phyloP scores from a whole-genome alignment of 2,888 invertebrate species.

The Agrotis clavis region DNA sequence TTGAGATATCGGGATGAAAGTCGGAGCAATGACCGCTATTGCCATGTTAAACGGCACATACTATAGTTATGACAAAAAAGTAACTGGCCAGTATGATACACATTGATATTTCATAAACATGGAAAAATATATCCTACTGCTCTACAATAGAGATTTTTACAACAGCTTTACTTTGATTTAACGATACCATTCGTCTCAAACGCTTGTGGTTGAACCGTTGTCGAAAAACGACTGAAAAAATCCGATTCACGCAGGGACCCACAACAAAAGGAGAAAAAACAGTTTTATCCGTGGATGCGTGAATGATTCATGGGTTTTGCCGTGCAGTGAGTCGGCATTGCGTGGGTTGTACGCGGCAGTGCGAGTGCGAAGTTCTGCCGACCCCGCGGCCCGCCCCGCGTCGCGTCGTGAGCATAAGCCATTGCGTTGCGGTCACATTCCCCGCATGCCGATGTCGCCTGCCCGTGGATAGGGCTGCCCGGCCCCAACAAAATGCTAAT shows the following conservation, averaged over 20 bases:
- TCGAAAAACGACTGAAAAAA: conserved; percentile 56
- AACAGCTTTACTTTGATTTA: conserved; percentile 30
- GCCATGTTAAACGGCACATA: too few species aligned
- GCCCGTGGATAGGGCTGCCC: conserved; percentile 52
- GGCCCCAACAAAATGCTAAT: conserved; percentile 43
- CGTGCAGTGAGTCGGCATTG: conserved; percentile 72
- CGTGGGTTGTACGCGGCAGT: conserved; percentile 64
- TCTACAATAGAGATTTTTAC: conserved; percentile 15
- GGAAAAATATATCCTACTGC: conserved; percentile 10
- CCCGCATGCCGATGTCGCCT: conserved; percentile 65
- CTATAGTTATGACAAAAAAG: conserved; percentile 40
- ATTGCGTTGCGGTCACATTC: conserved; percentile 81
- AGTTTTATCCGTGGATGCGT: conserved; percentile 64
- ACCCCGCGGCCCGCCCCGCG: conserved; percentile 34
- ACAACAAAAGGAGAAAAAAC: conserved; percentile 62
- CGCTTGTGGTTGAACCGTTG: conserved; percentile 48
- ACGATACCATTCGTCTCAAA: conserved; percentile 37
- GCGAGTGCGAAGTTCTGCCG: conserved; percentile 59
- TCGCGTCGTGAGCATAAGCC: conserved; percentile 59
- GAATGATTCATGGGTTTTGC: conserved; percentile 76
- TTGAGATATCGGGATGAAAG: too few species aligned
- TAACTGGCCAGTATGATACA: conserved; percentile 24
- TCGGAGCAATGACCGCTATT: too few species aligned
- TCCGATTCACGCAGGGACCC: conserved; percentile 37
- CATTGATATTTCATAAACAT: conserved; percentile 24